Conservation (phyloP, 2,113 vertebrate genomes). For the Athene noctua region DNA sequence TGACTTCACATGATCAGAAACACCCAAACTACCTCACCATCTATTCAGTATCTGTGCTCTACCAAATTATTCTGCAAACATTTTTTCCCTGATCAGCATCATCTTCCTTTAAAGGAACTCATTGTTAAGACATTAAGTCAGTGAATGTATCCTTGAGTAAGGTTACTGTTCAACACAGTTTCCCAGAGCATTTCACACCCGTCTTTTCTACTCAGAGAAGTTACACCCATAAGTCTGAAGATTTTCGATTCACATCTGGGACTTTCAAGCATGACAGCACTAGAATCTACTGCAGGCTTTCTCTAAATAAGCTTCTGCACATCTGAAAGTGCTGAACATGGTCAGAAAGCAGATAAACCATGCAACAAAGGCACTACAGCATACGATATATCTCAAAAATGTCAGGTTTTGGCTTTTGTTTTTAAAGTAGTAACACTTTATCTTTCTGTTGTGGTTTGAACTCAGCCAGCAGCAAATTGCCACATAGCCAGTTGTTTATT, state of each 20-base stretch:
- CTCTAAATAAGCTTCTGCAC: neutral
- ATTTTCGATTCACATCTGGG: neutral
- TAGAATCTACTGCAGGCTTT: neutral
- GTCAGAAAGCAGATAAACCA: neutral
- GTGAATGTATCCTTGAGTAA: neutral
- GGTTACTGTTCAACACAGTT: neutral
- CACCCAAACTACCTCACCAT: neutral
- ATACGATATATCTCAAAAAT: fast-evolving
- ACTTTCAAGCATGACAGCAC: neutral
- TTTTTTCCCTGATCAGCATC: neutral
- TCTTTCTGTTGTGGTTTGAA: neutral
- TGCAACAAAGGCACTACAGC: fast-evolving
- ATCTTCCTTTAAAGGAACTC: constrained; percentile 1
- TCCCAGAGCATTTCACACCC: neutral
- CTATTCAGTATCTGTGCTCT: neutral
- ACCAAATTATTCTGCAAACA: neutral
- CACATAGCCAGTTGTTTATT: too few species aligned
- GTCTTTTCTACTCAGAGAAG: neutral
- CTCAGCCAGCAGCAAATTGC: too few species aligned
- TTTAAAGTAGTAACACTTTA: neutral
- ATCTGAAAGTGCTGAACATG: neutral
- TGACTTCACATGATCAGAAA: neutral
- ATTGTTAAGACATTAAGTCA: neutral
- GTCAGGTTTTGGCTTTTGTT: neutral
- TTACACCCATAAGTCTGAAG: neutral